Evolutionary conservation across 2,888 invertebrate species (phyloP), one percentile per base, ranked within the genome.

Genomic region (Morpho helenor): DNA sequence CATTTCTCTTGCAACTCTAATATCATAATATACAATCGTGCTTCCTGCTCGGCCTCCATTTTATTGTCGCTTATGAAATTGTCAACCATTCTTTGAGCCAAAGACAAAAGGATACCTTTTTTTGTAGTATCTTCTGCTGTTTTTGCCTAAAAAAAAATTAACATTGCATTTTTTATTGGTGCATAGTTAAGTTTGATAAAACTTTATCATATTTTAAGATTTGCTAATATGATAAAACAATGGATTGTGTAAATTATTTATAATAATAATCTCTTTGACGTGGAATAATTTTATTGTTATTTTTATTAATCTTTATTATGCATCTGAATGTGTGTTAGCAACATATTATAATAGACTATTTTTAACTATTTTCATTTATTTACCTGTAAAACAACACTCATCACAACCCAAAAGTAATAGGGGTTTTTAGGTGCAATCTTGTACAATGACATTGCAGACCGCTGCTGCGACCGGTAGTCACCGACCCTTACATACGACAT

Each of bases 331-430:
- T 5, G 31, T 5, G 5, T 5, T 31, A 31, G 31, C 31, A 31
- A 31, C 31, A 31, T 31, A 0, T 31, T 3, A 3, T 23, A 4
- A 23, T 3, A 23, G 31, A 31, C 5, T 31, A 5, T 31, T 2
- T 5, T 31, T 2, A 31, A 31, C 5, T 31, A 5, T 31, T 31
- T 31, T 31, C 5, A 31, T 49, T 9, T 31, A 52, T 52, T 49
- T 71, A 96, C 97, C 93, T 99, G 99, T 91, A 99, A 93, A 23
- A 99, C 95, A 68, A 98, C 94, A 79, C 98, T 98, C 96, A 99
- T 98, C 8, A 99, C 96, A 22, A 97, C 96, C 99, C 99, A 99
- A 81, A 98, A 98, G 80, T 98, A 98, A 80, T 99, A 99, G 0
- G 98, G 98, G 80, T 97, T 97, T 81, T 98, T 98, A 3, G 97